Percentiles rank a stretch among this genome's conserved stretches.
Conservation (phyloP, 37 sponge, comb jelly and placozoan genomes). For the Mnemiopsis leidyi region DNA sequence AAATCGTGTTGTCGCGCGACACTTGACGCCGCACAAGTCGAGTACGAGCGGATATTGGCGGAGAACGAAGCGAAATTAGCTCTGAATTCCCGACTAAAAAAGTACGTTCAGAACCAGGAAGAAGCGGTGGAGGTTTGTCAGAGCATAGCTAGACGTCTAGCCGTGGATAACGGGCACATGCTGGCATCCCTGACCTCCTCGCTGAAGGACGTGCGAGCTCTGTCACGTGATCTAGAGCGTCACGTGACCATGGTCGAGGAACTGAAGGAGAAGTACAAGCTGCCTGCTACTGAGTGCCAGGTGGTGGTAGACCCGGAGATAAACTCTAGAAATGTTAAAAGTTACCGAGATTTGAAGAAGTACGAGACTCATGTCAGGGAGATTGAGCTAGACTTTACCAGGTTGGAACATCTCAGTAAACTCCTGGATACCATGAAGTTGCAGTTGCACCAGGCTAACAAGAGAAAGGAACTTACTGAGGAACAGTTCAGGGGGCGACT, state of each 20-base stretch:
- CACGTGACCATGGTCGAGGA: not conserved
- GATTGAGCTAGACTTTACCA: slow-evolving; percentile 8
- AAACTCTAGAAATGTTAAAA: not conserved
- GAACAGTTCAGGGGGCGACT: slow-evolving; percentile 38
- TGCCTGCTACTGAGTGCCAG: slow-evolving; percentile 25
- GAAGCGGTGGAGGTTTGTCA: slow-evolving; percentile 54
- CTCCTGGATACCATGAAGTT: slow-evolving; percentile 27
- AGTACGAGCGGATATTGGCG: not conserved
- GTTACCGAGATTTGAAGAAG: slow-evolving; percentile 40
- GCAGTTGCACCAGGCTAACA: slow-evolving; percentile 33
- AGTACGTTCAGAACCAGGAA: slow-evolving; percentile 49
- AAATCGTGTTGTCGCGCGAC: slow-evolving; percentile 25
- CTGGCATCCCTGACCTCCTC: slow-evolving; percentile 28
- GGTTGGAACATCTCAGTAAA: slow-evolving; percentile 40
- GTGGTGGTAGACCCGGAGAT: not conserved
- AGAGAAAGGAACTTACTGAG: slow-evolving; percentile 13
- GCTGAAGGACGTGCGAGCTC: not conserved
- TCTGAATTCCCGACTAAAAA: slow-evolving; percentile 36
- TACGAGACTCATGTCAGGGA: slow-evolving; percentile 45
- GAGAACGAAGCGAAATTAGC: slow-evolving; percentile 4
- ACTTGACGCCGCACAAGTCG: not conserved
- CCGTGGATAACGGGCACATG: slow-evolving; percentile 22
- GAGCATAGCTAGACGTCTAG: slow-evolving; percentile 17
- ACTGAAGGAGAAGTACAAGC: slow-evolving; percentile 29
- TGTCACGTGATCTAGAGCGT: not conserved